These are phyloP conservation scores for Semicossyphus pulcher DNA, from an alignment of 2,113 vertebrate genomes.

Conservation along the genomic window DNA sequence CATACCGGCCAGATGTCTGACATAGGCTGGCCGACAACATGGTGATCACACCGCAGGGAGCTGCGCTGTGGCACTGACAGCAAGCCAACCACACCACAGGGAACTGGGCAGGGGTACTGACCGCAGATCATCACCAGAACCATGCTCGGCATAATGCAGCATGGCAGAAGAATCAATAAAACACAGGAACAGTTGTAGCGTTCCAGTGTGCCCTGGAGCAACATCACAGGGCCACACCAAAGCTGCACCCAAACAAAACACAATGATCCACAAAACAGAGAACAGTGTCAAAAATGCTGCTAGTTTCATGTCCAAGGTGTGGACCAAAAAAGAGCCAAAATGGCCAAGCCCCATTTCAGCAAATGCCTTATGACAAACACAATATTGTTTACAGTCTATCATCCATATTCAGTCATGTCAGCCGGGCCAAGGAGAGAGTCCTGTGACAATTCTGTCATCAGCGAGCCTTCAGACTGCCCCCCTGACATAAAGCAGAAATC, in stretches of 20 bases:
- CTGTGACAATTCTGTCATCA: slow-evolving; percentile 81
- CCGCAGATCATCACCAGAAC: slow-evolving; percentile 82
- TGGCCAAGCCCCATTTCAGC: not conserved
- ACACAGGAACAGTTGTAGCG: slow-evolving; percentile 38
- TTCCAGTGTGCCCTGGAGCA: slow-evolving; percentile 26
- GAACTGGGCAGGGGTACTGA: slow-evolving; percentile 76
- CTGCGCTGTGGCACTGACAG: slow-evolving; percentile 73
- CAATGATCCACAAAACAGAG: not conserved
- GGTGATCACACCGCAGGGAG: slow-evolving; percentile 77
- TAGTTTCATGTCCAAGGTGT: not conserved
- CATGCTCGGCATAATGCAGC: slow-evolving; percentile 76
- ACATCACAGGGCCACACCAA: not conserved
- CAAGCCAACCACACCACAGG: slow-evolving; percentile 74
- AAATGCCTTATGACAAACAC: slow-evolving; percentile 38
- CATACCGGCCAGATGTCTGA: slow-evolving; percentile 73
- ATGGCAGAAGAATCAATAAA: slow-evolving; percentile 82
- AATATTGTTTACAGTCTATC: slow-evolving; percentile 75
- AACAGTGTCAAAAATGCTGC: not conserved
- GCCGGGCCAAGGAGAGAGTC: slow-evolving; percentile 69
- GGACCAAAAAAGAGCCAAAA: not conserved
- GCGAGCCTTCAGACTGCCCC: slow-evolving; percentile 63
- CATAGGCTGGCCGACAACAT: slow-evolving; percentile 64
- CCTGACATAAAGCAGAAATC: slow-evolving; percentile 83
- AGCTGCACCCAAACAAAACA: slow-evolving; percentile 12
- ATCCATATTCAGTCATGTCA: slow-evolving; percentile 80